phyloP scores from a whole-genome alignment of 2,797 vertebrate genomes.

The Phoxinus dragarum region DNA sequence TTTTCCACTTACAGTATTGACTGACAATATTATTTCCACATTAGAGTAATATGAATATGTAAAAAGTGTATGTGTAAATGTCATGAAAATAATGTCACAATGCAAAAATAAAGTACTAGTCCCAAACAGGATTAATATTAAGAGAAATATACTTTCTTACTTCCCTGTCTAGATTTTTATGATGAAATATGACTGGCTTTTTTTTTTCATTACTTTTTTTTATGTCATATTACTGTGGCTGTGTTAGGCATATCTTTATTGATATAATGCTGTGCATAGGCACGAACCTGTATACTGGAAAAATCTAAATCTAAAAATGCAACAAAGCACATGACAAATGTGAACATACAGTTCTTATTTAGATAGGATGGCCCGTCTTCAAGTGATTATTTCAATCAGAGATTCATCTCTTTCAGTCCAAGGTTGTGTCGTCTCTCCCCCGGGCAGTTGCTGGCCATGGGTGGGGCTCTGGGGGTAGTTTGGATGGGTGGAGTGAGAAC shows the following conservation, averaged over 20 bases:
- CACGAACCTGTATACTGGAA: neutral
- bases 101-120: neutral
- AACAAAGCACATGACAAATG: neutral
- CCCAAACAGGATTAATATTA: neutral
- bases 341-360: slow-evolving; percentile 9
- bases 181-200: neutral
- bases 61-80: neutral
- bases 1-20: too few relatives aligned
- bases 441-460: slow-evolving; percentile 66
- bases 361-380: neutral
- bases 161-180: neutral
- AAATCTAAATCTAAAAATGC: neutral
- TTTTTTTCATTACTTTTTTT: neutral
- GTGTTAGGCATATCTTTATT: neutral
- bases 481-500: slow-evolving; percentile 39
- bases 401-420: slow-evolving; percentile 48
- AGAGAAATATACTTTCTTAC: neutral
- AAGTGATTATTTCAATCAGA: slow-evolving; percentile 56
- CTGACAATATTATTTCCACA: too few relatives aligned
- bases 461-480: slow-evolving; percentile 53
- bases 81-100: neutral
- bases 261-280: neutral
- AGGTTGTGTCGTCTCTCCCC: slow-evolving; percentile 63
- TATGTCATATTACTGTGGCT: neutral
- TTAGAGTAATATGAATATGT: too few relatives aligned